Evolutionary conservation across 1,140 invertebrate species (phyloP).

Genomic region (Conus betulinus): DNA sequence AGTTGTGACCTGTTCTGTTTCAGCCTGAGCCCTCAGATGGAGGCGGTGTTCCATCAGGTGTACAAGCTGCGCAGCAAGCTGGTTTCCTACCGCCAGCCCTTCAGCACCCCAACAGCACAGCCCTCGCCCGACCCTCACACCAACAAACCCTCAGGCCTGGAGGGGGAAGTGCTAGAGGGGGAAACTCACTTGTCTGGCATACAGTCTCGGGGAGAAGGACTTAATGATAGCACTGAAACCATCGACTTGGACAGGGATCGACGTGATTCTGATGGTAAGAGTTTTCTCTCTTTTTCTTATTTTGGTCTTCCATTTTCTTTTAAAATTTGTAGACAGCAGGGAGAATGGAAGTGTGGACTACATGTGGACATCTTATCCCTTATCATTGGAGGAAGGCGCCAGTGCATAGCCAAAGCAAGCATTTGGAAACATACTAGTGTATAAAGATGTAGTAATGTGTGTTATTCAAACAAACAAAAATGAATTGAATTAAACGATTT

Average conservation of each 20-base stretch:
- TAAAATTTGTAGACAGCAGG: not conserved
- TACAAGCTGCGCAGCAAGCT: constrained; percentile 59
- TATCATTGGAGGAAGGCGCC: too few relatives aligned
- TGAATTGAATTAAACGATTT: too few relatives aligned
- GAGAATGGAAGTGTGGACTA: too few relatives aligned
- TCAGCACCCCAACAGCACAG: constrained; percentile 39
- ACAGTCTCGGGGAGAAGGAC: constrained; percentile 36
- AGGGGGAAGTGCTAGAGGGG: constrained; percentile 33
- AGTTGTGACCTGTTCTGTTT: not conserved
- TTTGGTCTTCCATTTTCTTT: not conserved
- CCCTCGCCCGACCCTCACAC: constrained; percentile 30
- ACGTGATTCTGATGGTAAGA: constrained; percentile 41
- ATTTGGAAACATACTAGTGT: too few relatives aligned
- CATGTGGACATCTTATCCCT: too few relatives aligned
- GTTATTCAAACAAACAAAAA: too few relatives aligned
- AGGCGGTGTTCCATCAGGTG: constrained; percentile 54
- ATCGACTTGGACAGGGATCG: constrained; percentile 44
- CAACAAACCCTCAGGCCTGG: constrained; percentile 24
- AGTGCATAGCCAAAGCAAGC: too few relatives aligned
- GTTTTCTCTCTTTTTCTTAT: not conserved
- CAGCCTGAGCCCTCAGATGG: constrained; percentile 51
- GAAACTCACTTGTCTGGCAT: constrained; percentile 17
- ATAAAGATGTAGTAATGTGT: too few relatives aligned
- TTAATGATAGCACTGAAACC: constrained; percentile 47
- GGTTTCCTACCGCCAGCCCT: constrained; percentile 43